Evolutionary conservation across 2,797 vertebrate species (phyloP).

Genomic region (Cetoscarus ocellatus): DNA sequence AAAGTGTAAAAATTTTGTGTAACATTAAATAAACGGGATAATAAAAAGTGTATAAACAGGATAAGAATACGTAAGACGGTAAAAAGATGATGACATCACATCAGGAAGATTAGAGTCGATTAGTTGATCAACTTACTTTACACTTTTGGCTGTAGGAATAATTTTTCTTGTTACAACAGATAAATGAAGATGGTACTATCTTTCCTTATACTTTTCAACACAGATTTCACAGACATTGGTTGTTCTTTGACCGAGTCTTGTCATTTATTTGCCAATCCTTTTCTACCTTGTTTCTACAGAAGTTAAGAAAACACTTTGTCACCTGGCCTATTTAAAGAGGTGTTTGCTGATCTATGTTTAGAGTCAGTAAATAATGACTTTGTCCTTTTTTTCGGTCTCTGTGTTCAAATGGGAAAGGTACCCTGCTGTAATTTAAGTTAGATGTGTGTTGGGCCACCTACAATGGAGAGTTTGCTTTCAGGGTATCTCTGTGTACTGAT

Average conservation of each 20-base stretch:
- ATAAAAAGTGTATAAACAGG: no score
- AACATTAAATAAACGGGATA: no score
- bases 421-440: background rate
- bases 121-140: no score
- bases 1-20: no score
- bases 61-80: no score
- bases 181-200: no score
- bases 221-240: background rate
- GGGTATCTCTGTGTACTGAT: conserved; percentile 36
- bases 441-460: background rate
- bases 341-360: conserved; percentile 23
- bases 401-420: conserved; percentile 7
- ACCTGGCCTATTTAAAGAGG: conserved; percentile 6
- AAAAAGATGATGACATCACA: no score
- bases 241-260: background rate
- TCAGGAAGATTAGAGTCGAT: no score
- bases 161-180: no score
- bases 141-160: no score
- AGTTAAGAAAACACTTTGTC: background rate
- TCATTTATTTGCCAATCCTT: background rate
- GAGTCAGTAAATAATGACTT: conserved; percentile 47
- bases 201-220: background rate
- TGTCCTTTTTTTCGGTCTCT: conserved; percentile 27
- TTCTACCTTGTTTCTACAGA: background rate
- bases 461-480: conserved; percentile 21